Base-by-base conservation (phyloP, 2,797 vertebrate species). In the Phataginus tetradactyla region DNA sequence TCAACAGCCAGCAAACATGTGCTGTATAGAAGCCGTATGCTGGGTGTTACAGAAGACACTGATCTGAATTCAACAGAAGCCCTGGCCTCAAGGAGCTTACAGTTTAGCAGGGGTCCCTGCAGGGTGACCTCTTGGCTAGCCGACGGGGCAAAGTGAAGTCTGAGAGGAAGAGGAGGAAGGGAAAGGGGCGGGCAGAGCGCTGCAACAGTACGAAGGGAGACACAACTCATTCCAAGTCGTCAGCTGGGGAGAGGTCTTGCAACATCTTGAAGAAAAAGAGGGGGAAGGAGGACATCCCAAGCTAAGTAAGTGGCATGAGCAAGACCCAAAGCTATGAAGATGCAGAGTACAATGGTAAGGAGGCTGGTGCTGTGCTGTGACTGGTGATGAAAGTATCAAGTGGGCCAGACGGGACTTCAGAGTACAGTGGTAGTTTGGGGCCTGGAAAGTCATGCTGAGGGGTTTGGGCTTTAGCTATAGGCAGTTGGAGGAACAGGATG, bases 161-260 rank as follows among this genome's bases (percentile, higher is more conserved):
- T 34, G 11, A 55, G 59, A 81, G 57, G 3, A 4, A 81, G 51
- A 66, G 34, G 85, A 84, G 37, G 13, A 20, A 49, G 64, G 17
- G 29, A 23, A 59, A n/a, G 3, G 14, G 42, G 20, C 0, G 1
- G 2, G 11, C 8, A 81, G 32, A 39, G 4, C 0, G 4, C 42
- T 7, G 18, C 45, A 18, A 45, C 23, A 20, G 32, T 23, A 13
- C 55, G 21, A 72, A 37, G 15, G n/a, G 59, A 42, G 29, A 61
- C 10, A 3, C 15, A 27, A 3, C 34, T 59, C 72, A 25, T 23
- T 69, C 37, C 10, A 61, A 25, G 37, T 13, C 7, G 15, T 6
- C 4, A 32, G 18, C 34, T 20, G 27, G 21, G 23, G 37, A n/a
- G 59, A 64, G 17, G 34, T 32, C 18, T 71, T 13, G 27, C 63